Conservation (phyloP, 2,113 vertebrate species). For the Dromaius novaehollandiae region DNA sequence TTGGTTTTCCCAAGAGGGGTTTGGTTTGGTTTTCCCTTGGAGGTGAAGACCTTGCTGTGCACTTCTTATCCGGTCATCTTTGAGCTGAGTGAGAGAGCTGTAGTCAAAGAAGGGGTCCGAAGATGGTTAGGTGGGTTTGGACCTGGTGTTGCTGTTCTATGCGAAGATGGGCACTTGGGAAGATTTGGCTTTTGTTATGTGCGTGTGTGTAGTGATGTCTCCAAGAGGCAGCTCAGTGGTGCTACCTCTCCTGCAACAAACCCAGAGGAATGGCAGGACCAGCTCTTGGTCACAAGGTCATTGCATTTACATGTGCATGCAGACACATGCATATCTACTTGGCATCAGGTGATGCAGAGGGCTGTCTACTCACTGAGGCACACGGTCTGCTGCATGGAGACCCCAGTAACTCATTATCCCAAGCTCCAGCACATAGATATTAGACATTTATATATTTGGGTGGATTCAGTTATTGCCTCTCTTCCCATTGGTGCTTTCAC, state of each 20-base stretch:
- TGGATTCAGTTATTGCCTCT: too few relatives aligned
- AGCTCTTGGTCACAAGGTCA: not conserved
- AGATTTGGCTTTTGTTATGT: not conserved
- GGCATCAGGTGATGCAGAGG: not conserved
- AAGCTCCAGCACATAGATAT: too few relatives aligned
- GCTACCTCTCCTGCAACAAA: not conserved
- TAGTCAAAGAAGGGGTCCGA: not conserved
- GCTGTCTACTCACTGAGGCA: not conserved
- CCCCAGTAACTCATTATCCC: too few relatives aligned
- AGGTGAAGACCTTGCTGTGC: not conserved
- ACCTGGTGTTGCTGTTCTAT: not conserved
- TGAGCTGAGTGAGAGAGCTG: not conserved
- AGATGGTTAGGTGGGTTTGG: not conserved
- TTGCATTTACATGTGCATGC: too few relatives aligned
- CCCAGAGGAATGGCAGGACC: not conserved
- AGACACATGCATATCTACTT: not conserved
- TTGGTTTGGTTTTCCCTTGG: not conserved
- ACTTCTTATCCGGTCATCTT: not conserved
- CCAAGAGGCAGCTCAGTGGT: not conserved
- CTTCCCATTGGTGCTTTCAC: too few relatives aligned
- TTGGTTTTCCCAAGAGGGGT: not conserved
- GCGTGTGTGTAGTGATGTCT: too few relatives aligned
- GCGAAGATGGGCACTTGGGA: not conserved
- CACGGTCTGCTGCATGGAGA: too few relatives aligned
- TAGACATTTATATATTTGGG: too few relatives aligned